Percentiles rank a stretch among this genome's conserved stretches.
phyloP scores from a whole-genome alignment of 1,140 invertebrate genomes.

The Monomorium pharaonis region DNA sequence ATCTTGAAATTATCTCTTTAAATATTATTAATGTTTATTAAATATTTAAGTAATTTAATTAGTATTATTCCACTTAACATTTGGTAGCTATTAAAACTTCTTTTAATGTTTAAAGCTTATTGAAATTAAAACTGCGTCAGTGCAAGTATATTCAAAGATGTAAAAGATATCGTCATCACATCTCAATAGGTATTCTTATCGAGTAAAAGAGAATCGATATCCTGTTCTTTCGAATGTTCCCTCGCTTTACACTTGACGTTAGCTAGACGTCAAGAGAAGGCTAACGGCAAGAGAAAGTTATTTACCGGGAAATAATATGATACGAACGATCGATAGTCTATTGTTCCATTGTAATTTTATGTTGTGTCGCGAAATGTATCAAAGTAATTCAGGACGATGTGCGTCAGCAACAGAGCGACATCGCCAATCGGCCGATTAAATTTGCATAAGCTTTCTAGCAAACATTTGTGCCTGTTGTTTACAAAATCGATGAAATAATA shows the following conservation, averaged over 20 bases:
- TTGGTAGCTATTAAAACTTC: no score
- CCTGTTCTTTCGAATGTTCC: conserved; percentile 13
- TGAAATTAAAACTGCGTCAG: no score
- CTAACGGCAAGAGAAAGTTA: conserved; percentile 57
- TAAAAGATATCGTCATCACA: not conserved
- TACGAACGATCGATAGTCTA: conserved; percentile 57
- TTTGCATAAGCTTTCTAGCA: conserved; percentile 50
- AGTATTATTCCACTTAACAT: no score
- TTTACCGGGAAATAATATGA: conserved; percentile 52
- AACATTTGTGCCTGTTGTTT: conserved; percentile 66
- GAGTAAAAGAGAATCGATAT: conserved; percentile 20
- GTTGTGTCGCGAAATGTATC: conserved; percentile 39
- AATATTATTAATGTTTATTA: no score
- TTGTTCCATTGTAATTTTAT: conserved; percentile 63
- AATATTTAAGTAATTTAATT: no score
- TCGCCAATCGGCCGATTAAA: conserved; percentile 51
- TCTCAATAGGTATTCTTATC: conserved; percentile 14
- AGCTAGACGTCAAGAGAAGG: conserved; percentile 41
- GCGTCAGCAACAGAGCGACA: conserved; percentile 43
- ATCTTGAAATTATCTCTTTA: no score
- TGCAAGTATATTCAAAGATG: not conserved
- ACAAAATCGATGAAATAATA: conserved; percentile 43
- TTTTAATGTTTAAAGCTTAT: no score
- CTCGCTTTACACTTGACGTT: conserved; percentile 22
- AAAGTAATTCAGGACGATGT: conserved; percentile 46